A percentile compares a stretch with the other conserved stretches of the same genome.
Conservation (phyloP, 2,113 vertebrate species). For the Gymnorhina tibicen region DNA sequence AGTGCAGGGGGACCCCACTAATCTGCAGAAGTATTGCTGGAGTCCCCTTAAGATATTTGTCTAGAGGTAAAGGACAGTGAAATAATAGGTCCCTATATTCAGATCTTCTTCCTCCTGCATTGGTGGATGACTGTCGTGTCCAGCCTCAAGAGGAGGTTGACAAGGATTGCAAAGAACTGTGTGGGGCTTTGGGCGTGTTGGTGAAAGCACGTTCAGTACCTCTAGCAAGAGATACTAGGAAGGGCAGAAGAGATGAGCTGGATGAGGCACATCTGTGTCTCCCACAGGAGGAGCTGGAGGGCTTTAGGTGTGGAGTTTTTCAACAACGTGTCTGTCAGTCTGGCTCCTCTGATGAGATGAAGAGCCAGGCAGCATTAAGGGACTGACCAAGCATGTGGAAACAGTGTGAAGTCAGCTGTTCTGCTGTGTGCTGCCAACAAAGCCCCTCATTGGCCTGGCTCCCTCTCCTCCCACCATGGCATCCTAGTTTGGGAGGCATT, state of each 20-base stretch:
- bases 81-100: background rate
- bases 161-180: background rate
- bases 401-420: background rate
- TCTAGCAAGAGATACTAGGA: background rate
- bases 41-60: background rate
- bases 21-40: background rate
- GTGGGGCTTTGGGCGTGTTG: background rate
- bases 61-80: background rate
- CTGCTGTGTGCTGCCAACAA: background rate
- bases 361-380: background rate
- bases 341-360: background rate
- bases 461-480: background rate
- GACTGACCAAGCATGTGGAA: background rate
- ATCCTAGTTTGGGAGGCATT: background rate
- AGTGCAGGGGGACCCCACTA: background rate
- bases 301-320: background rate
- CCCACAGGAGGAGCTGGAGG: background rate
- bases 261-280: background rate
- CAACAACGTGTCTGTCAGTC: rapidly evolving
- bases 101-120: background rate
- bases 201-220: background rate
- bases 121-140: background rate
- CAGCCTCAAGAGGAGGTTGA: background rate
- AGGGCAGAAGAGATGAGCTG: background rate
- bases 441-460: background rate